Evolutionary conservation across 1,140 invertebrate genomes (phyloP).

Genomic region (Ostrea edulis): DNA sequence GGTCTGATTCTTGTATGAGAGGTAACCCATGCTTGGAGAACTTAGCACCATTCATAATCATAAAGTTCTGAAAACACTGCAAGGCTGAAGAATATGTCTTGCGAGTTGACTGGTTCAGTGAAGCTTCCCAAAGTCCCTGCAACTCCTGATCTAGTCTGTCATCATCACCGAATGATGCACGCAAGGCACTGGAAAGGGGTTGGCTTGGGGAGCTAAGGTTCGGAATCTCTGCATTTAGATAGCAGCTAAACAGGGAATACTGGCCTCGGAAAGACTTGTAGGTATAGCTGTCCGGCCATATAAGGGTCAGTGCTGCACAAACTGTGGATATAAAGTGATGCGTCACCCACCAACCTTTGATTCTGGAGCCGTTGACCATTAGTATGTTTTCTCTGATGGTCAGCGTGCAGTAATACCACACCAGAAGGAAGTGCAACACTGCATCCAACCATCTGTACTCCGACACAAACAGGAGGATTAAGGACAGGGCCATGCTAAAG

Average conservation of each 20-base stretch:
- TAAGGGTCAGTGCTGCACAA: constrained; percentile 95
- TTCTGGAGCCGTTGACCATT: constrained; percentile 83
- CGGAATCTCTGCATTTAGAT: no score
- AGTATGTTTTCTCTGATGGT: constrained; percentile 99
- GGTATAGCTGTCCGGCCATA: constrained; percentile 95
- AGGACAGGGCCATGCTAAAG: constrained; percentile 92
- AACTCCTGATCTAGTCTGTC: no score
- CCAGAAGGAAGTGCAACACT: constrained; percentile 96
- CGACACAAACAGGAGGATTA: constrained; percentile 88
- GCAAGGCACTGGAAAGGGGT: no score
- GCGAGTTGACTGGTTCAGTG: no score
- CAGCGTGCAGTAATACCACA: constrained; percentile 99
- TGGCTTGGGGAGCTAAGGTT: no score
- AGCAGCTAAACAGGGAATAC: constrained; percentile 83
- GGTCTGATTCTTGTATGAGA: no score
- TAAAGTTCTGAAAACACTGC: no score
- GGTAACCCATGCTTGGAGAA: no score
- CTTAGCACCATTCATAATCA: no score
- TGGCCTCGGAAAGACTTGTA: constrained; percentile 94
- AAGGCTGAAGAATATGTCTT: no score
- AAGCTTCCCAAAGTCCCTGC: no score
- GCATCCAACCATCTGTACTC: constrained; percentile 94
- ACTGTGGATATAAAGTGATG: constrained; percentile 99
- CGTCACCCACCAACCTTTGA: constrained; percentile 97
- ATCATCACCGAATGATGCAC: no score